Evolutionary conservation across 2,113 vertebrate species (phyloP).

Genomic region (Crocuta crocuta): DNA sequence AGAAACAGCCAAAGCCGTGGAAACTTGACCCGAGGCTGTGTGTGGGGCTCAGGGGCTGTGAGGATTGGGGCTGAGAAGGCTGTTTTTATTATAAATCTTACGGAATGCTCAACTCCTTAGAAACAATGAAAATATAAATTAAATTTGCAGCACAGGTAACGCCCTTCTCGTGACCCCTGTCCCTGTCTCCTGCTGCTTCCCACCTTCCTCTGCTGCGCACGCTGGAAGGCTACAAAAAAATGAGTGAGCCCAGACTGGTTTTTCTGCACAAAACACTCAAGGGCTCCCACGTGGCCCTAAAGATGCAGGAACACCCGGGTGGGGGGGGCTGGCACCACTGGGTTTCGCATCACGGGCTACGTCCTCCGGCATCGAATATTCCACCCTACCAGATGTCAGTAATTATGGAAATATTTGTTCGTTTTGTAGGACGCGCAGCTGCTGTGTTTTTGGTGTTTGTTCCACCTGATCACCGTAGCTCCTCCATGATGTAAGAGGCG

Average conservation of each 20-base stretch:
- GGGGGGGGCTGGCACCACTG: accelerated
- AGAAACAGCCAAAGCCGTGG: too few relatives aligned
- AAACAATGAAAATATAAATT: not conserved
- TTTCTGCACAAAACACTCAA: not conserved
- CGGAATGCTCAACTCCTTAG: not conserved
- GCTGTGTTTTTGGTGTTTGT: too few relatives aligned
- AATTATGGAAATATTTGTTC: not conserved
- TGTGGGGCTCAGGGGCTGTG: too few relatives aligned
- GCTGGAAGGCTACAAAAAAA: not conserved
- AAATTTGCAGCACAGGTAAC: not conserved
- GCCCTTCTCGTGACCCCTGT: accelerated
- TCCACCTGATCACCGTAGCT: not conserved
- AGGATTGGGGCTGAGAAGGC: not conserved
- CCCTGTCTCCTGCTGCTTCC: accelerated
- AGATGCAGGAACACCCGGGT: not conserved
- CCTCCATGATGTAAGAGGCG: accelerated
- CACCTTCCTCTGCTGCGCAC: not conserved
- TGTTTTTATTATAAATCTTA: not conserved
- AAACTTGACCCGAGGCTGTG: not conserved
- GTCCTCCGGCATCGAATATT: not conserved
- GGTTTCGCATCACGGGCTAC: not conserved
- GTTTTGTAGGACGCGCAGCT: accelerated
- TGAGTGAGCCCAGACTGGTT: too few relatives aligned
- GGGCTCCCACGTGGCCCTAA: not conserved
- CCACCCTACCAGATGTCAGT: not conserved